Percentiles rank a stretch among this genome's conserved stretches.
phyloP scores from a whole-genome alignment of 2,113 vertebrate genomes.

The Platichthys stellatus region DNA sequence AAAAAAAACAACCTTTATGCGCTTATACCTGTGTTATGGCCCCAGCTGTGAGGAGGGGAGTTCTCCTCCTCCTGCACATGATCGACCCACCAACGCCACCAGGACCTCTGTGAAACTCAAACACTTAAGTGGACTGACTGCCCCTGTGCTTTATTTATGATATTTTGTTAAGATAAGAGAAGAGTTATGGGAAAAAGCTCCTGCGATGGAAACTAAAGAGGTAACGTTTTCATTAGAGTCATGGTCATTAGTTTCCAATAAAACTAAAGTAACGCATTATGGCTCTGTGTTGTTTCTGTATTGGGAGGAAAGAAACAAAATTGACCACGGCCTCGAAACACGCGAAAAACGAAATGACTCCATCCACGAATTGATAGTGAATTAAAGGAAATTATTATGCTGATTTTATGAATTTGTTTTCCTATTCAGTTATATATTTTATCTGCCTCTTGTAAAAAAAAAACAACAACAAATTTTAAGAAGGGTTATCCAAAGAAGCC shows the following conservation, averaged over 20 bases:
- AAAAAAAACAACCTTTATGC: slow-evolving; percentile 66
- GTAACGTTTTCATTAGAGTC: slow-evolving; percentile 77
- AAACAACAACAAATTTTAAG: not conserved
- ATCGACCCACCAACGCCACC: slow-evolving; percentile 58
- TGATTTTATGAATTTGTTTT: not conserved
- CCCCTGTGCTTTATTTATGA: slow-evolving; percentile 83
- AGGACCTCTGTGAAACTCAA: slow-evolving; percentile 57
- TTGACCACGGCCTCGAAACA: not conserved
- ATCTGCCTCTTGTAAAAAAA: not conserved
- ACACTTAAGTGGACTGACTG: slow-evolving; percentile 74
- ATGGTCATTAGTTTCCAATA: slow-evolving; percentile 83
- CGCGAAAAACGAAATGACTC: not conserved
- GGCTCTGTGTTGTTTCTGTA: slow-evolving; percentile 80
- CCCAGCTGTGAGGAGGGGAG: slow-evolving; percentile 50
- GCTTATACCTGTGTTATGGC: slow-evolving; percentile 68
- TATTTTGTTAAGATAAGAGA: slow-evolving; percentile 77
- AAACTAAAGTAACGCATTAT: slow-evolving; percentile 76
- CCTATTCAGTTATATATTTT: not conserved
- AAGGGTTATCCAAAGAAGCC: not conserved
- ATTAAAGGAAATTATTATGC: not conserved
- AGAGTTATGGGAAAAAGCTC: slow-evolving; percentile 69
- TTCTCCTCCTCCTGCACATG: slow-evolving; percentile 59
- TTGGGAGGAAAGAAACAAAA: slow-evolving; percentile 11
- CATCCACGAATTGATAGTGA: not conserved
- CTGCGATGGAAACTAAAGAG: slow-evolving; percentile 79